Conservation (phyloP, 2,888 invertebrate genomes). For the Chalcis sispes region DNA sequence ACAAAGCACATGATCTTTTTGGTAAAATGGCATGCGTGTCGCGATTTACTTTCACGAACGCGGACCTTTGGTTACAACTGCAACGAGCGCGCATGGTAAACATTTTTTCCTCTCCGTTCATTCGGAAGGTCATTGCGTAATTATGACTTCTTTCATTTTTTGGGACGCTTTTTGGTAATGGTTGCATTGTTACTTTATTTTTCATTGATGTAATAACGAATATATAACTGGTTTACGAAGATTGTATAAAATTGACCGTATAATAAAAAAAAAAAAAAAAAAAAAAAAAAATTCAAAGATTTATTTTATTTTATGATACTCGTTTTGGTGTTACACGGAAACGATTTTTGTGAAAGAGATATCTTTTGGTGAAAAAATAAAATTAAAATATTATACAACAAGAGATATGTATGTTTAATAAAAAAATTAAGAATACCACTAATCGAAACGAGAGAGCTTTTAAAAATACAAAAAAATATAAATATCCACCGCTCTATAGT, state of each 20-base stretch:
- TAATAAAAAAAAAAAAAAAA: too few relatives aligned
- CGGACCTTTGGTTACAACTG: not conserved
- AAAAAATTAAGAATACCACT: too few relatives aligned
- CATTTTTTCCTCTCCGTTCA: not conserved
- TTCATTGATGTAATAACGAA: not conserved
- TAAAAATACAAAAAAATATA: too few relatives aligned
- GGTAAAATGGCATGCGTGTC: not conserved
- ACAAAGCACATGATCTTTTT: not conserved
- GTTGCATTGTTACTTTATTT: not conserved
- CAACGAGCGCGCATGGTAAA: not conserved
- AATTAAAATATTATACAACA: too few relatives aligned
- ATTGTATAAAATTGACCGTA: not conserved
- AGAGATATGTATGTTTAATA: too few relatives aligned
- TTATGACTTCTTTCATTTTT: not conserved
- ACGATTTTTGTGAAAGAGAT: too few relatives aligned
- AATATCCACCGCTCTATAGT: too few relatives aligned
- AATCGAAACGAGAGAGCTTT: too few relatives aligned
- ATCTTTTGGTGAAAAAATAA: too few relatives aligned
- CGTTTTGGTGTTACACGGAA: too few relatives aligned
- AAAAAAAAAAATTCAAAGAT: too few relatives aligned
- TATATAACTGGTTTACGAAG: not conserved
- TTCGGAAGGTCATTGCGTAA: conserved; percentile 10
- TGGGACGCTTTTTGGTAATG: not conserved
- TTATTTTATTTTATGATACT: too few relatives aligned
- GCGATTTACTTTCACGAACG: conserved; percentile 1